Base-by-base conservation (phyloP, 1,140 invertebrate species). In the Drosophila auraria region DNA sequence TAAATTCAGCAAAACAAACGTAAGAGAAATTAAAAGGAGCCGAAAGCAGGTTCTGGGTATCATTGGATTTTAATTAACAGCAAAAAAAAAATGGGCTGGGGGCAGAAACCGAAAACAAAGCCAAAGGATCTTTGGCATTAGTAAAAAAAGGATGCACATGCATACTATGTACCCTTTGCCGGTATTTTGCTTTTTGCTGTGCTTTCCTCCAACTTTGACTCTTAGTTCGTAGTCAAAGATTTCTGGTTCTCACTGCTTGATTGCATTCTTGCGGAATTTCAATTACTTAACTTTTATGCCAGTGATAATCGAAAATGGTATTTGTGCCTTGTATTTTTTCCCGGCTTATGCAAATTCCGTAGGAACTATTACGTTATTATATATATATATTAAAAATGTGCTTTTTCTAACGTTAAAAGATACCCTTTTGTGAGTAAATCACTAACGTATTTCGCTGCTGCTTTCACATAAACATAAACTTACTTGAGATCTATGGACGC, bases 11-110 rank as follows among this genome's bases (percentile, higher is more conserved):
- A 82, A 56, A 69, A 58, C 68, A 83, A 78, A 69, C 57, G 49
- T 51, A 65, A 47, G 45, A 75, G 71, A 69, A 59, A 68, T 61
- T 62, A 76, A 73, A 70, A 47, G 53, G 60, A 81, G 45, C 42
- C 50, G 40, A 76, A 53, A 75, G 71, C 33, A 75, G 59, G 68
- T 73, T 27, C 68, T 42, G 20, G 38, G 68, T 78, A 65, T 89
- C 73, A 83, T 87, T 78, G 65, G 78, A 89, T 83, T 87, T 87
- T 87, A 87, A 87, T 87, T 89, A 87, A 89, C 58, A 84, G 51
- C n/a, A 75, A 54, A 64, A 30, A 57, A 60, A 23, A 40, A 53
- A 63, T 9, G 25, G 33, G 20, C 27, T 30, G 7, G 47, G 49
- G 50, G 38, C 36, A 56, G n/a, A 56, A 71, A 64, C 23, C 50